phyloP scores from a whole-genome alignment of 2,888 invertebrate genomes.

The Leptarthrus brevirostris region DNA sequence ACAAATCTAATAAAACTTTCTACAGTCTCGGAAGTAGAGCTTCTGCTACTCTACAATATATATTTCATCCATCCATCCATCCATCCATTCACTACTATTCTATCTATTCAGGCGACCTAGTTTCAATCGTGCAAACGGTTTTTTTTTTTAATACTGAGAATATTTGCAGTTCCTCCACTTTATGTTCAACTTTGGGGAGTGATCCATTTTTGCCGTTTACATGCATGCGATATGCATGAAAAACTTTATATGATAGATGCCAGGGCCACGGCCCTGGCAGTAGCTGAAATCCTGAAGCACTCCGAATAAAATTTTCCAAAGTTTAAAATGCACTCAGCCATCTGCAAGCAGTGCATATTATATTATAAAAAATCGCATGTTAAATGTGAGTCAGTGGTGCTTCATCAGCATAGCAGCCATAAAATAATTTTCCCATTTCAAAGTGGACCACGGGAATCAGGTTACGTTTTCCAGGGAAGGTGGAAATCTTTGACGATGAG shows the following conservation, averaged over 20 bases:
- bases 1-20: too few species aligned
- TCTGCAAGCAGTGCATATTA: not conserved
- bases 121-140: not conserved
- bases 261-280: not conserved
- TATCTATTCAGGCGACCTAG: constrained; percentile 37
- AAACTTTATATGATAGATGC: not conserved
- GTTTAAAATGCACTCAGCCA: constrained; percentile 21
- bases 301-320: constrained; percentile 24
- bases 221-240: not conserved
- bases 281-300: not conserved
- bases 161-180: constrained; percentile 6
- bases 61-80: too few species aligned
- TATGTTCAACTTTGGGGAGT: not conserved
- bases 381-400: too few species aligned
- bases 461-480: constrained; percentile 23
- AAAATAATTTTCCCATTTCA: not conserved
- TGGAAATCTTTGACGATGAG: constrained; percentile 28
- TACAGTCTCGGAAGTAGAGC: too few species aligned
- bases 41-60: too few species aligned
- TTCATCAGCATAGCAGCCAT: too few species aligned
- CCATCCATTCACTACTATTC: constrained; percentile 12
- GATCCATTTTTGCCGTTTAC: not conserved
- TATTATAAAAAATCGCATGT: not conserved
- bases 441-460: constrained; percentile 22
- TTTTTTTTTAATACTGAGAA: constrained; percentile 25